Base-by-base conservation (phyloP, 2,113 vertebrate genomes). In the Pituophis catenifer region DNA sequence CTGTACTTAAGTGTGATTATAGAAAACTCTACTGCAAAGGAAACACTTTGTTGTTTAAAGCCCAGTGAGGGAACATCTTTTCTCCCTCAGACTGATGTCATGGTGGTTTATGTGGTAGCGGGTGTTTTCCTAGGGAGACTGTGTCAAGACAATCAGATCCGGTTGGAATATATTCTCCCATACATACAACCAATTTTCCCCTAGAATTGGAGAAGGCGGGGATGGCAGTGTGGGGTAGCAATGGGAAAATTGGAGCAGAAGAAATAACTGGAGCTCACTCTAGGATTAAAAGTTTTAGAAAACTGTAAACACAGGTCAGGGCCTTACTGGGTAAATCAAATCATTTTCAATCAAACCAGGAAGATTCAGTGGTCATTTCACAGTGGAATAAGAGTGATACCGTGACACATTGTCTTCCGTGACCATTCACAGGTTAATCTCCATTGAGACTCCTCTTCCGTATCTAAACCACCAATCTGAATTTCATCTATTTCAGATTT, bases 1-100 rank as follows among this genome's bases (percentile, higher is more conserved):
- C 97, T 97, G 91, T 93, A 97, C 94, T 97, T 95, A 96, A 86
- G 33, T 6, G 17, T 93, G 94, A 97, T 97, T 95, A 95, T 93
- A 93, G 70, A 94, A 94, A 93, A 12, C 93, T 94, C 94, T 95
- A 95, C 5, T 88, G 96, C 92, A 92, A 94, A 97, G 97, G 97
- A 97, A 96, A 96, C 94, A 93, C 96, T 95, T 97, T 48, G 91
- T 8, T 29, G 92, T 94, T 94, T 48, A 88, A 94, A 90, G 94
- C 95, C 95, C 94, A 95, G 94, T 44, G 0, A 0, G 50, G 96
- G 97, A 96, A 93, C 94, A 94, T 96, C 95, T 94, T 95, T 93
- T 93, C 92, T 93, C 59, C 94, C 90, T 92, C 95, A 94, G 91
- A 88, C 94, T 54, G 91, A 96, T 96, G 95, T 59, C 91, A 59